Percentiles rank a stretch among this genome's conserved stretches.
Evolutionary conservation across 2,888 invertebrate genomes (phyloP).

Genomic region (Cephus sareptanus): DNA sequence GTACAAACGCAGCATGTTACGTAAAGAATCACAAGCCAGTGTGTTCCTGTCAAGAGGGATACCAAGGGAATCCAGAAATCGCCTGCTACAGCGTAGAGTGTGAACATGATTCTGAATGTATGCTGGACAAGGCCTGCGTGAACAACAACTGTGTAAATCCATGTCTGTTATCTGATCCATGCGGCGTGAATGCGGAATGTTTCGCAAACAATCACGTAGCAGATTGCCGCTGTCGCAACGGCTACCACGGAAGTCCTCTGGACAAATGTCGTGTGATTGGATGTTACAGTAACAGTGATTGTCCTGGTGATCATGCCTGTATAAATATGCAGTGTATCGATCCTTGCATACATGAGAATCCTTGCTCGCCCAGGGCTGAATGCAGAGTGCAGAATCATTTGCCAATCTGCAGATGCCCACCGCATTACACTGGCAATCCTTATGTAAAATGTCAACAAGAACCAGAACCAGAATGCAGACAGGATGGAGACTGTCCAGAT

Average conservation of each 20-base stretch:
- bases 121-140: conserved; percentile 83
- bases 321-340: conserved; percentile 87
- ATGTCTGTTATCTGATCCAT: conserved; percentile 82
- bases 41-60: conserved; percentile 87
- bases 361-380: conserved; percentile 81
- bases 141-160: conserved; percentile 89
- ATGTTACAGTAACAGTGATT: conserved; percentile 88
- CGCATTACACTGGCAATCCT: conserved; percentile 82
- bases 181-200: conserved; percentile 87
- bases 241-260: conserved; percentile 81
- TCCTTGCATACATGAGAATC: conserved; percentile 82
- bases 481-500: conserved; percentile 85
- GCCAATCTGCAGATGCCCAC: conserved; percentile 86
- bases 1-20: conserved; percentile 83
- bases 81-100: conserved; percentile 86
- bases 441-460: conserved; percentile 83
- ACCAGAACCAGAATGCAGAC: conserved; percentile 79
- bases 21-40: conserved; percentile 87
- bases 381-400: conserved; percentile 86
- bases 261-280: conserved; percentile 82
- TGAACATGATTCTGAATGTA: conserved; percentile 84
- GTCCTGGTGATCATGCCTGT: conserved; percentile 86
- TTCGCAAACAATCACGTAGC: conserved; percentile 78
- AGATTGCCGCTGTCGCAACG: conserved; percentile 83
- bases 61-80: conserved; percentile 87